These are phyloP conservation scores for Rhagonycha lutea DNA, from an alignment of 2,888 invertebrate genomes.

Conservation along the genomic window DNA sequence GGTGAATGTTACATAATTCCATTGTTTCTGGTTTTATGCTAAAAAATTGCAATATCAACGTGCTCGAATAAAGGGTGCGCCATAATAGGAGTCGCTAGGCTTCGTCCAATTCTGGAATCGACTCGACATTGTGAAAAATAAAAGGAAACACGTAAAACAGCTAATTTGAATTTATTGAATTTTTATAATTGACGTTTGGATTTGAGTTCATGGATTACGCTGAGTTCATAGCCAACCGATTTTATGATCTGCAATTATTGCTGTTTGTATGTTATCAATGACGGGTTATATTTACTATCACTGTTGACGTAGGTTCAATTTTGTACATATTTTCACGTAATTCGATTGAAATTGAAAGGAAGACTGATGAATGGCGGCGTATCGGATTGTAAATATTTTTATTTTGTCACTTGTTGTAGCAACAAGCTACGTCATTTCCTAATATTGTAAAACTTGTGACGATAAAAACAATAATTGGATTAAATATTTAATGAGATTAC, in stretches of 20 bases:
- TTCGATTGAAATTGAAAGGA: background rate
- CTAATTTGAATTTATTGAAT: background rate
- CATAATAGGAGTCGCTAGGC: background rate
- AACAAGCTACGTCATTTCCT: background rate
- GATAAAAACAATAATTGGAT: background rate
- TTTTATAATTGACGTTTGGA: background rate
- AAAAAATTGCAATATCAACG: background rate
- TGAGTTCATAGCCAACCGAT: background rate
- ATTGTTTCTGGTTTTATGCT: background rate
- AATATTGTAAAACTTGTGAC: background rate
- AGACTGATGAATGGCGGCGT: background rate
- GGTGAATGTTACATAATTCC: background rate
- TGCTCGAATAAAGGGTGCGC: background rate
- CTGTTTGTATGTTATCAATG: conserved; percentile 6
- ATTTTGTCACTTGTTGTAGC: background rate
- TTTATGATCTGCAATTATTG: conserved; percentile 9
- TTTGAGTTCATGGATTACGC: background rate
- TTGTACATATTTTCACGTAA: background rate
- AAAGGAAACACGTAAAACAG: background rate
- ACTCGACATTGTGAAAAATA: background rate
- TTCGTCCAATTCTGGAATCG: background rate
- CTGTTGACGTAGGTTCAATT: conserved; percentile 1
- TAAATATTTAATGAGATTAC: background rate
- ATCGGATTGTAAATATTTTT: background rate
- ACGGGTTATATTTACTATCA: conserved; percentile 10